phyloP scores from a whole-genome alignment of 2,888 invertebrate genomes.

The Abrostola triplasia region DNA sequence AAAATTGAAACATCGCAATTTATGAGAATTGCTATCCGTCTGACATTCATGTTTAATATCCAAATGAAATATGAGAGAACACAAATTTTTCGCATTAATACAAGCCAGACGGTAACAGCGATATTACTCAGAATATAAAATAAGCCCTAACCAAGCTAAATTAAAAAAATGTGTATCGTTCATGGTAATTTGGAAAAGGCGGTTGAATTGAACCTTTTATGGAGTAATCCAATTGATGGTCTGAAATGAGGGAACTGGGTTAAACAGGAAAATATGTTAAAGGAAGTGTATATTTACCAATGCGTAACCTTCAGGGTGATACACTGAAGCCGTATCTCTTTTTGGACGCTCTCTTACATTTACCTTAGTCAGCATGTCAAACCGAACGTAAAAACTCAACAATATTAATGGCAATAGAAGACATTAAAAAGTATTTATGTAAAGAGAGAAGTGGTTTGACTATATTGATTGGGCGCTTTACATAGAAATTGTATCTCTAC shows the following conservation, averaged over 20 bases:
- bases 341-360: not conserved
- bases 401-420: not conserved
- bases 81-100: not conserved
- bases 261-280: constrained; percentile 1
- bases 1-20: not conserved
- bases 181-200: not conserved
- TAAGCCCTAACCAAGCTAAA: not conserved
- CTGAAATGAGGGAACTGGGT: not conserved
- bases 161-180: not conserved
- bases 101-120: not conserved
- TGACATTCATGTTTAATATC: not conserved
- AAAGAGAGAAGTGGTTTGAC: no score
- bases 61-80: not conserved
- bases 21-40: not conserved
- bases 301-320: not conserved
- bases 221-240: not conserved
- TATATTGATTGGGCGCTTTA: no score
- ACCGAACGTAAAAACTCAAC: not conserved
- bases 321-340: not conserved
- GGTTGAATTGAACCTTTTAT: not conserved
- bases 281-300: not conserved
- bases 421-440: no score
- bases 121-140: not conserved
- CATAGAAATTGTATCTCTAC: no score
- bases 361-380: not conserved